Conservation (phyloP, 2,888 invertebrate species). For the Mimas tiliae region DNA sequence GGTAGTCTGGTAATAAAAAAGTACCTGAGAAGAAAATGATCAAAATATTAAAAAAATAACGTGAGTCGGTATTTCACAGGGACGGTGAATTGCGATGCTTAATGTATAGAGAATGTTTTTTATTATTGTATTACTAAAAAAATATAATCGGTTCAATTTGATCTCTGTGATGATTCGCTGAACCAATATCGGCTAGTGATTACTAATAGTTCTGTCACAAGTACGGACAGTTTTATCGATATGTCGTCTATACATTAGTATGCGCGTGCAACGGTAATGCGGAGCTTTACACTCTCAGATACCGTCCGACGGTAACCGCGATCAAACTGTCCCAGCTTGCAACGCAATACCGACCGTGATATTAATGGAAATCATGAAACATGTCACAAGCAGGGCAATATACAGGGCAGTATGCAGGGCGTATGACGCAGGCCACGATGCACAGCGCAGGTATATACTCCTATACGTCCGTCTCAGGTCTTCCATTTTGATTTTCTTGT, state of each 20-base stretch:
- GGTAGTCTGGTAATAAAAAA: conserved; percentile 18
- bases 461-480: neutral
- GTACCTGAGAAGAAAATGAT: conserved; percentile 20
- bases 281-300: conserved; percentile 14
- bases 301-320: neutral
- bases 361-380: conserved; percentile 44
- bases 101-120: conserved; percentile 22
- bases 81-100: conserved; percentile 20
- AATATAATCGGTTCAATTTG: conserved; percentile 38
- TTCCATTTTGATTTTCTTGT: neutral
- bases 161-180: conserved; percentile 51
- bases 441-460: neutral
- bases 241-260: conserved; percentile 17
- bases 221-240: conserved; percentile 24
- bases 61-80: conserved; percentile 24
- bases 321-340: neutral
- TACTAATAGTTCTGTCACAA: conserved; percentile 32
- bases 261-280: neutral
- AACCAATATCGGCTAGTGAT: conserved; percentile 27
- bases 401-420: neutral
- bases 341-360: conserved; percentile 10
- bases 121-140: conserved; percentile 27
- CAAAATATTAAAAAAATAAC: neutral
- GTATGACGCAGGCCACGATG: neutral
- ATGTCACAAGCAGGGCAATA: too few relatives aligned